phyloP scores from a whole-genome alignment of 2,888 invertebrate species.

The Spicauda simplicius region DNA sequence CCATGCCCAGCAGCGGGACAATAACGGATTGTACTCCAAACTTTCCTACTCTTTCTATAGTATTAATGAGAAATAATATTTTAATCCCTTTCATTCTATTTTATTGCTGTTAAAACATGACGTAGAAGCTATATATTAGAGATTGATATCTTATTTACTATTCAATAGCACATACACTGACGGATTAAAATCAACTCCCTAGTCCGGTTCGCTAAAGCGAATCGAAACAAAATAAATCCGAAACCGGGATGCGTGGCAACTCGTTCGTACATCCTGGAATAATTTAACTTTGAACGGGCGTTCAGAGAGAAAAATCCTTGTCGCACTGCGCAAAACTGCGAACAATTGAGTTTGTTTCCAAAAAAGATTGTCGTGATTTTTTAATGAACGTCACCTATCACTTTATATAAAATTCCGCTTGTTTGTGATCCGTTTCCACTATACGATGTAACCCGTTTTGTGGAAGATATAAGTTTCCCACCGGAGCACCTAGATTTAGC shows the following conservation, averaged over 20 bases:
- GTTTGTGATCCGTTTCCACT: too few species aligned
- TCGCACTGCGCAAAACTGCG: slow-evolving; percentile 34
- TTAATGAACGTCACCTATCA: neutral
- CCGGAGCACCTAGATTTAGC: too few species aligned
- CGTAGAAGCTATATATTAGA: too few species aligned
- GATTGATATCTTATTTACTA: too few species aligned
- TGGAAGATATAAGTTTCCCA: too few species aligned
- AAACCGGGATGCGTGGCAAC: slow-evolving; percentile 9
- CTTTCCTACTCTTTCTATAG: too few species aligned
- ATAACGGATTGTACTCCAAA: too few species aligned
- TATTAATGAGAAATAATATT: too few species aligned
- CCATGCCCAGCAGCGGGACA: too few species aligned
- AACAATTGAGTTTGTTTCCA: slow-evolving; percentile 38
- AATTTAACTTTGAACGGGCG: slow-evolving; percentile 31
- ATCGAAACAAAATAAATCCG: slow-evolving; percentile 24
- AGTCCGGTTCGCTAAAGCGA: slow-evolving; percentile 12
- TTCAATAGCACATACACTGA: neutral
- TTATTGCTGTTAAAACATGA: too few species aligned
- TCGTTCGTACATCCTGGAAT: slow-evolving; percentile 27
- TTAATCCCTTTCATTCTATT: too few species aligned
- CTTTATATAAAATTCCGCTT: neutral
- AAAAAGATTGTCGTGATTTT: slow-evolving; percentile 22
- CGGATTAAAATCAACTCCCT: slow-evolving; percentile 17
- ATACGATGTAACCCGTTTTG: too few species aligned
- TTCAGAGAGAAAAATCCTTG: slow-evolving; percentile 19